Base-by-base conservation (phyloP, 2,113 vertebrate genomes). In the Phrynocephalus versicolor region DNA sequence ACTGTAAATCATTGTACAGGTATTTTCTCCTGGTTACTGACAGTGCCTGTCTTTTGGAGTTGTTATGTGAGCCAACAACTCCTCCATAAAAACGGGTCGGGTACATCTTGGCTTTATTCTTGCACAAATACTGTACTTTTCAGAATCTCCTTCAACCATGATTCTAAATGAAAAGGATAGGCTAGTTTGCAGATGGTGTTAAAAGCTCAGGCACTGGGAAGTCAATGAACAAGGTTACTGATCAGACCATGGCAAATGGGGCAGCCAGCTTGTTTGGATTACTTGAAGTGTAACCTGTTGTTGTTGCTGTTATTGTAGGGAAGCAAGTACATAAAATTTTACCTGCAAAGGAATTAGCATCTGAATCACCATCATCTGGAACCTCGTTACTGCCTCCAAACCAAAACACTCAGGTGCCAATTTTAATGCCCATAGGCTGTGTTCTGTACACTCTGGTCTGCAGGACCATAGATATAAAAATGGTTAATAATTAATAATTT, bases 321-420 rank as follows among this genome's bases (percentile, higher is more conserved):
- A 95, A 94, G 90, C 88, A 87, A 87, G 33, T 90, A 87, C 91
- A 77, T 92, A 94, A 94, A 92, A 88, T 94, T 92, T 89, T 93
- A 86, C 77, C 92, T 91, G 85, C 87, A 69, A 88, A 85, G 92
- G 91, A 95, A 92, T 94, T 91, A 93, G 93, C 87, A 90, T 91
- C 87, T 57, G 70, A 87, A 81, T 55, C 82, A 84, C 73, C 90
- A 85, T 33, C 65, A 37, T 58, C 21, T 86, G 73, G 76, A 51
- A 0, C 37, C 76, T 87, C 33, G 88, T 71, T 90, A 82, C 83
- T 89, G 81, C 70, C 87, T 0, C 64, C 88, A 88, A 90, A 90
- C 92, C 83, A 37, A 41, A 87, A 84, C 83, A 92, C 87, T 89
- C 94, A 96, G 91, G 95, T 94, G 94, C 96, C 3, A 85, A 83